Evolutionary conservation across 2,797 vertebrate genomes (phyloP).

Genomic region (Pangasius macronema): DNA sequence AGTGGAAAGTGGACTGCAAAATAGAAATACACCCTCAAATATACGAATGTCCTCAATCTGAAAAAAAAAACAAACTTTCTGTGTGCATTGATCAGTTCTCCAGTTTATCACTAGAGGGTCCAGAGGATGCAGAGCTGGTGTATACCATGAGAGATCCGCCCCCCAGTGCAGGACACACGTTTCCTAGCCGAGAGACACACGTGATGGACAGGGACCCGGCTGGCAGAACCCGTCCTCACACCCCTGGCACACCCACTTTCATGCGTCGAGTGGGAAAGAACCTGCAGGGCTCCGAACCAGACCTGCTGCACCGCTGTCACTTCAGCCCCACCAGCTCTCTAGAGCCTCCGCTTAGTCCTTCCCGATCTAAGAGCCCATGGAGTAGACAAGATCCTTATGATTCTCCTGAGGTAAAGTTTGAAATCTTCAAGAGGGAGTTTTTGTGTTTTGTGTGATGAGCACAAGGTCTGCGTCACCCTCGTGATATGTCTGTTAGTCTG

Average conservation of each 20-base stretch:
- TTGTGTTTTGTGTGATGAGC: not conserved
- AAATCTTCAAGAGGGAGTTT: not conserved
- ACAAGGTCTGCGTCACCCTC: not conserved
- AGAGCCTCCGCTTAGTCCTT: constrained; percentile 78
- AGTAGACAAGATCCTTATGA: constrained; percentile 88
- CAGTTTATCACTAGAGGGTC: constrained; percentile 78
- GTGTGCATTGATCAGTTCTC: constrained; percentile 59
- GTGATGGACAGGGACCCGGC: constrained; percentile 44
- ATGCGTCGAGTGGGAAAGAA: constrained; percentile 36
- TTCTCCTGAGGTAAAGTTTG: constrained; percentile 82
- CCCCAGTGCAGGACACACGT: constrained; percentile 47
- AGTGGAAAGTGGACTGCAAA: not conserved
- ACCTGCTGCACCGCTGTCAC: constrained; percentile 53
- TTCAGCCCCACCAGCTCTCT: constrained; percentile 72
- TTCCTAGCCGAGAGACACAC: constrained; percentile 29
- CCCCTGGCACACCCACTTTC: constrained; percentile 46
- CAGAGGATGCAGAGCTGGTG: constrained; percentile 80
- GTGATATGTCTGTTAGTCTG: not conserved
- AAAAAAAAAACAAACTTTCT: no score
- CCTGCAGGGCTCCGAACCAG: constrained; percentile 51
- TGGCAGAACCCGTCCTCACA: constrained; percentile 43
- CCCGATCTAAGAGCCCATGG: constrained; percentile 86
- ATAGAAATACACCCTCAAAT: not conserved
- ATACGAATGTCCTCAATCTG: not conserved
- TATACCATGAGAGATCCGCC: constrained; percentile 79